A percentile compares a stretch with the other conserved stretches of the same genome.
Evolutionary conservation across 1,140 invertebrate genomes (phyloP).

Genomic region (Drosophila parabipectinata): DNA sequence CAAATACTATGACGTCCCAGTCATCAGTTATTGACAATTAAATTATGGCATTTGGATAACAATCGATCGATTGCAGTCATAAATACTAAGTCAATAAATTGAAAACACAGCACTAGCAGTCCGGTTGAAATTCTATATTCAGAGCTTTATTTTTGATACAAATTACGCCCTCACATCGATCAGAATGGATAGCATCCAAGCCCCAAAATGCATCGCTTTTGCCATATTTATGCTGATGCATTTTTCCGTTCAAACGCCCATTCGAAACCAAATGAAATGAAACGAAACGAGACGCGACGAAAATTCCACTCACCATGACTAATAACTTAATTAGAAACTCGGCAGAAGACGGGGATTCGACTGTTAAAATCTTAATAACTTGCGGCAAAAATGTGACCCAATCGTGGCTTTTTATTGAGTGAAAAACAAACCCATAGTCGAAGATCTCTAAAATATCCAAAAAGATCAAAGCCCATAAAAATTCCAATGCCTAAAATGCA

Average conservation of each 20-base stretch:
- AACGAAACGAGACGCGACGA: slow-evolving; percentile 15
- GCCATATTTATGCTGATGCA: slow-evolving; percentile 76
- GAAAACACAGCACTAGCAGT: background rate
- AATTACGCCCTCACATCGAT: slow-evolving; percentile 35
- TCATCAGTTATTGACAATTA: slow-evolving; percentile 21
- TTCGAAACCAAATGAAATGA: slow-evolving; percentile 9
- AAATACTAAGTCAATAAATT: slow-evolving; percentile 17
- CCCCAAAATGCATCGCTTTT: slow-evolving; percentile 23
- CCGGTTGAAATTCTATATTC: slow-evolving; percentile 28
- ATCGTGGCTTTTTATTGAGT: slow-evolving; percentile 71
- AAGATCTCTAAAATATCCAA: slow-evolving; percentile 64
- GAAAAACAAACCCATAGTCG: slow-evolving; percentile 67
- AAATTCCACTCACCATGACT: slow-evolving; percentile 71
- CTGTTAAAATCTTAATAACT: slow-evolving; percentile 71
- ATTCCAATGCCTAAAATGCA: slow-evolving; percentile 73
- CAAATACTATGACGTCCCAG: slow-evolving; percentile 21
- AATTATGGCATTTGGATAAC: slow-evolving; percentile 19
- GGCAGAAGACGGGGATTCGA: slow-evolving; percentile 20
- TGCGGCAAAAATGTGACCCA: slow-evolving; percentile 65
- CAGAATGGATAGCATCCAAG: slow-evolving; percentile 40
- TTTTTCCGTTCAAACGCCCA: slow-evolving; percentile 40
- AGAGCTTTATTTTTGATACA: slow-evolving; percentile 5
- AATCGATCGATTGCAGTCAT: slow-evolving; percentile 7
- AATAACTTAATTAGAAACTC: slow-evolving; percentile 81
- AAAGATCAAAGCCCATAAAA: slow-evolving; percentile 67